Conservation (phyloP, 2,888 invertebrate species). For the Zhuqinia jingwanae region DNA sequence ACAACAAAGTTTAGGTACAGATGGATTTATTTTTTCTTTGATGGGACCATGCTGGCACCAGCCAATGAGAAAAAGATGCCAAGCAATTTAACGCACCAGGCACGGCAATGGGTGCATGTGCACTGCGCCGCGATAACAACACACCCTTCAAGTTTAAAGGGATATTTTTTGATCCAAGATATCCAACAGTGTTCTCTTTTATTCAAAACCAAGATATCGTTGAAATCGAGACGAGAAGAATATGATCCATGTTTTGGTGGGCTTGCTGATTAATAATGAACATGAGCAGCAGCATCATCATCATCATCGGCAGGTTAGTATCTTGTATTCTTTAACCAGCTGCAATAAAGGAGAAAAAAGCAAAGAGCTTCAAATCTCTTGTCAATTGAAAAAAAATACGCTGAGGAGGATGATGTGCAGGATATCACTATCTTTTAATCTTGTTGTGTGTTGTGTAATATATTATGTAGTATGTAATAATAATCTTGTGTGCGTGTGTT, state of each 20-base stretch:
- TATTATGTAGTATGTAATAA: constrained; percentile 45
- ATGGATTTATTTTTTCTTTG: constrained; percentile 42
- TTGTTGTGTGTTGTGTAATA: too few relatives aligned
- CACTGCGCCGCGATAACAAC: background rate
- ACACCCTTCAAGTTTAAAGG: constrained; percentile 43
- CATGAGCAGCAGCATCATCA: background rate
- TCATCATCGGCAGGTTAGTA: background rate
- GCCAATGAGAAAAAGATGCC: constrained; percentile 17
- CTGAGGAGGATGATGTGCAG: constrained; percentile 11
- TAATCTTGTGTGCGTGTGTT: constrained; percentile 50
- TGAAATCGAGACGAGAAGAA: constrained; percentile 66
- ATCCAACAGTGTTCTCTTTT: constrained; percentile 61
- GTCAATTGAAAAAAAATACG: constrained; percentile 50
- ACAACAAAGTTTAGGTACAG: constrained; percentile 29
- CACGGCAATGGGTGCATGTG: constrained; percentile 8
- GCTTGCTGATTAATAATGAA: constrained; percentile 51
- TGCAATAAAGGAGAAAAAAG: constrained; percentile 28
- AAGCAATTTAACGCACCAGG: background rate
- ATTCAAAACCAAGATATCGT: constrained; percentile 18
- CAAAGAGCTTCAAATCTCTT: constrained; percentile 46
- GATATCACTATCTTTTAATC: constrained; percentile 57
- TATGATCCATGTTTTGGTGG: constrained; percentile 48
- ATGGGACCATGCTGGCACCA: constrained; percentile 68
- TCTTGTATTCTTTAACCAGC: constrained; percentile 41
- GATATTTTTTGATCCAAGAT: constrained; percentile 61